Evolutionary conservation across 2,797 vertebrate species (phyloP), one percentile per base, ranked within the genome.

Genomic region (Mus minutoides): DNA sequence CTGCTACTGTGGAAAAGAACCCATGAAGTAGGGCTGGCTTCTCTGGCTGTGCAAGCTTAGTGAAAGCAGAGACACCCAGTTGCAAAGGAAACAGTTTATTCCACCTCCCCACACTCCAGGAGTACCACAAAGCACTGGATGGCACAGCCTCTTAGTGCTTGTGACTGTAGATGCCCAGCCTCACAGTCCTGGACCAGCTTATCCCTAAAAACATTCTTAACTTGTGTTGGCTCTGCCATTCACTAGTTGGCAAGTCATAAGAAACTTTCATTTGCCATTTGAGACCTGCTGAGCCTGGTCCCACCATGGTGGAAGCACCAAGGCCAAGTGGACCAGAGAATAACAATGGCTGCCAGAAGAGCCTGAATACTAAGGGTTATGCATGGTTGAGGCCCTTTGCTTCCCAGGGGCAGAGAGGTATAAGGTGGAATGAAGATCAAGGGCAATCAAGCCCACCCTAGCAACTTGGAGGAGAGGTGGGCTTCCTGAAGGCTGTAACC

Each of bases 61-160:
- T 14, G 82, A 7, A 4, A 54, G 56, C 6, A 64, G 69, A 26
- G n/a, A 11, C 6, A 0, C 0, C 0, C 13, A 0, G 11, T 0
- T 2, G 37, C 67, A 43, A 46, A n/a, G 37, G 11, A 26, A 3
- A 2, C 1, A 2, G 6, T 9, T 14, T 8, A 6, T 8, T 37
- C 12, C 9, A 1, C 13, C 16, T 6, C 0, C 6, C 24, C 78
- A n/a, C 54, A 16, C 16, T 54, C 19, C 2, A 3, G 60, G 21
- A 43, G 6, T 5, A 8, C 6, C 0, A 34, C 58, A 0, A 3
- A 49, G 37, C 24, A 12, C 49, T 37, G 14, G 2, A 58, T 6
- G 43, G 2, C 6, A 6, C 1, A 29, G 19, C n/a, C 62, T 9
- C 21, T 11, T n/a, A 17, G 4, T 37, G 17, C 2, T 43, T 8